A percentile compares a stretch with the other conserved stretches of the same genome.
Conservation (phyloP, 1,140 invertebrate genomes). For the Aphidius ervi region DNA sequence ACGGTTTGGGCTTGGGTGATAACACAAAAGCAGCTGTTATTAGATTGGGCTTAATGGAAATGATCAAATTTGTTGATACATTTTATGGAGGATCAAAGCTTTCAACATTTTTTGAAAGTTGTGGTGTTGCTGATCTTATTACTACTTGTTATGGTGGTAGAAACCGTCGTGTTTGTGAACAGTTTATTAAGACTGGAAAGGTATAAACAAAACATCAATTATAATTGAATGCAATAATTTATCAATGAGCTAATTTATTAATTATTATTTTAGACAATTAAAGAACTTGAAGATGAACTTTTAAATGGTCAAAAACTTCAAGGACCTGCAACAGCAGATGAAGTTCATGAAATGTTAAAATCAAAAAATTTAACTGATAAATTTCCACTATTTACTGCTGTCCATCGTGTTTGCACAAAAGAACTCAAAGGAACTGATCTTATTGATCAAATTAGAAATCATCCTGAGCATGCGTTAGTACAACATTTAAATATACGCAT, state of each 20-base stretch:
- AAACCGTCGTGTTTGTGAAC: constrained; percentile 73
- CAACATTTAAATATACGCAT: constrained; percentile 2
- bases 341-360: constrained; percentile 70
- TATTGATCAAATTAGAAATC: constrained; percentile 68
- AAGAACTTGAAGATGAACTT: constrained; percentile 71
- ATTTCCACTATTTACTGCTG: constrained; percentile 73
- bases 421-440: constrained; percentile 62
- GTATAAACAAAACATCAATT: constrained; percentile 39
- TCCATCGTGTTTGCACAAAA: constrained; percentile 70
- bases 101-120: constrained; percentile 81
- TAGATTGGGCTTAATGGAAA: constrained; percentile 77
- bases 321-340: constrained; percentile 78
- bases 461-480: constrained; percentile 69
- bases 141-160: constrained; percentile 83
- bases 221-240: too few species aligned
- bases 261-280: constrained; percentile 58
- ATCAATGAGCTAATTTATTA: too few species aligned
- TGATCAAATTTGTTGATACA: constrained; percentile 64
- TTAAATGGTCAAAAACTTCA: constrained; percentile 82
- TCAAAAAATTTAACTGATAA: constrained; percentile 61
- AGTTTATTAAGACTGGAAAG: constrained; percentile 72
- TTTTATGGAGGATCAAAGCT: constrained; percentile 61
- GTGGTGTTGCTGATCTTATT: constrained; percentile 81
- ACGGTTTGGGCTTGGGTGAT: constrained; percentile 74
- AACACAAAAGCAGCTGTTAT: constrained; percentile 88